A percentile compares a stretch with the other conserved stretches of the same genome.
These are phyloP conservation scores for Trichosurus vulpecula DNA, from an alignment of 2,797 vertebrate genomes.

Conservation along the genomic window DNA sequence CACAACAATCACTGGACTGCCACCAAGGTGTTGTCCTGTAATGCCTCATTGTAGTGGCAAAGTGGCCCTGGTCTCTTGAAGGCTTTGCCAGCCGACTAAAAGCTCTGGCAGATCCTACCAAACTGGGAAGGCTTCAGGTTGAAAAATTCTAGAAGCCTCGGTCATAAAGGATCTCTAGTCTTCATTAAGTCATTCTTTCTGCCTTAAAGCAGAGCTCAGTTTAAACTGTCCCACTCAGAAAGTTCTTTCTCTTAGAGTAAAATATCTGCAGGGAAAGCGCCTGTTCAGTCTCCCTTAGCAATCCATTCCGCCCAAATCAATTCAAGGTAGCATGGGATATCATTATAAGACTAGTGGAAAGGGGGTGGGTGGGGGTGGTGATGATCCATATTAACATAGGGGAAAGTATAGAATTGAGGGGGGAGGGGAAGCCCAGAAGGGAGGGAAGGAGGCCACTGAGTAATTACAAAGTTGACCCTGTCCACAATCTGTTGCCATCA, in stretches of 20 bases:
- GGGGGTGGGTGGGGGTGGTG: not conserved
- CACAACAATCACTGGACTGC: no score
- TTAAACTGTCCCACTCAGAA: not conserved
- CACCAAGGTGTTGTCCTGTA: not conserved
- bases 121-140: not conserved
- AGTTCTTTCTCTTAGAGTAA: not conserved
- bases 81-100: not conserved
- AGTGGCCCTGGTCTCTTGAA: not conserved
- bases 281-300: not conserved
- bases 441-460: not conserved
- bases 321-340: not conserved
- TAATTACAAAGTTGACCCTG: not conserved
- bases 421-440: not conserved
- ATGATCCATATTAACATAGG: not conserved
- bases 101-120: not conserved
- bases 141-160: not conserved
- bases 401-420: not conserved
- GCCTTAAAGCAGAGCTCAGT: not conserved
- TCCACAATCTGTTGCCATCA: not conserved
- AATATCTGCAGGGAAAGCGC: no score
- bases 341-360: not conserved
- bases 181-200: not conserved
- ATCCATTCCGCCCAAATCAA: not conserved
- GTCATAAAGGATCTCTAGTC: not conserved
- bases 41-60: not conserved